Evolutionary conservation across 1,140 invertebrate species (phyloP), one percentile per base, ranked within the genome.

Genomic region (Brachionus plicatilis): DNA sequence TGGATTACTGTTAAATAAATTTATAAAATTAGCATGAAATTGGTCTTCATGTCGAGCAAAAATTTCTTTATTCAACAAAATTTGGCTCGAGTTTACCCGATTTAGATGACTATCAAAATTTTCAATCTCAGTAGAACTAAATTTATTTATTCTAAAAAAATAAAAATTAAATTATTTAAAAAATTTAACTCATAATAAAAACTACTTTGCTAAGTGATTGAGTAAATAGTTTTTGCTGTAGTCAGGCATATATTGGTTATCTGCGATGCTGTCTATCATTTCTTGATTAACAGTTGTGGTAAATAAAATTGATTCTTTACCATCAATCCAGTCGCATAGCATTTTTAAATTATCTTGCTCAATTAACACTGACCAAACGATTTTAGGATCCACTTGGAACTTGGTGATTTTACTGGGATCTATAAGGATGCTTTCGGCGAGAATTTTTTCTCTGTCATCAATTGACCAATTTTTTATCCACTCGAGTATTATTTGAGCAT

Each of bases 11-110:
- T 24, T 65, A 45, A 82, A 47, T 14, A 12, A 41, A 24, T 41
- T 82, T n/a, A 82, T 65, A 43, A 82, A 68, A 7, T 68, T 29
- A 47, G 37, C 11, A 45, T 82, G 79, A 65, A 82, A 82, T 9
- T 60, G 12, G 9, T 82, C 50, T 12, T 47, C 20, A n/a, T 24
- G 43, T 50, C 27, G 24, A 50, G 43, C 20, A 50, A 76, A 76
- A 6, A 76, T 20, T 14, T 76, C 47, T 47, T 76, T 76, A 12
- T 50, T 47, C n/a, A 76, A 29, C 12, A 76, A 47, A 37, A 45
- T 76, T 76, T 50, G 20, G 29, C 72, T 76, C 27, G 43, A 50
- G 33, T 11, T 76, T 50, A 50, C 14, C 33, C 72, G 14, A 5
- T 76, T 5, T 8, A 76, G 9, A 37, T 76, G 20, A 4, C 20